A percentile compares a stretch with the other conserved stretches of the same genome.
Conservation (phyloP, 2,797 vertebrate species). For the Cynopterus sphinx region DNA sequence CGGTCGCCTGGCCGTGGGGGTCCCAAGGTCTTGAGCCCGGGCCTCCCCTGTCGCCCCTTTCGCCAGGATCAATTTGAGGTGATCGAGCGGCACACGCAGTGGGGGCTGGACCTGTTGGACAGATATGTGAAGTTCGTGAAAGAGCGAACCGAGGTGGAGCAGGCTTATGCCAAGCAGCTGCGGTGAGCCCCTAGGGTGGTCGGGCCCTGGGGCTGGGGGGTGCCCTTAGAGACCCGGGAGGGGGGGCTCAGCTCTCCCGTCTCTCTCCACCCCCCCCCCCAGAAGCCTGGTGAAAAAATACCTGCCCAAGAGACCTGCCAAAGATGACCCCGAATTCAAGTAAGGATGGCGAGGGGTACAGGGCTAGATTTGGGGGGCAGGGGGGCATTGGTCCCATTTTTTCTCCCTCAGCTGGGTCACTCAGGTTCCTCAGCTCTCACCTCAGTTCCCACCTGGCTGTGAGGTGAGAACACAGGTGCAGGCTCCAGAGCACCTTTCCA, state of each 20-base stretch:
- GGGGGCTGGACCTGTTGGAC: conserved; percentile 93
- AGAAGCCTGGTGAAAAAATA: conserved; percentile 95
- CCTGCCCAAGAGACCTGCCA: conserved; percentile 89
- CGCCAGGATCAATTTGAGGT: conserved; percentile 93
- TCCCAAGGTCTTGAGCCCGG: not conserved
- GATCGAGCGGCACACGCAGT: conserved; percentile 94
- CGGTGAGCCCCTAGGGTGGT: conserved; percentile 82
- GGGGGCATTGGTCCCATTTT: not conserved
- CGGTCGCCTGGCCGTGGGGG: not conserved
- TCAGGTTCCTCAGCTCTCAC: not conserved
- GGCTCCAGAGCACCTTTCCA: not conserved
- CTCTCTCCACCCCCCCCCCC: conserved; percentile 38
- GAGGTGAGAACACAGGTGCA: not conserved
- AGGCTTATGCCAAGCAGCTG: conserved; percentile 93
- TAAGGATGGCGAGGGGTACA: conserved; percentile 78
- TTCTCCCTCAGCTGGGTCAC: not conserved
- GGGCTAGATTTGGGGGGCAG: not conserved
- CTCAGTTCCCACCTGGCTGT: not conserved
- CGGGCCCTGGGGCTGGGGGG: not conserved
- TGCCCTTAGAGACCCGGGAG: not conserved
- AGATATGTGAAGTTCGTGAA: conserved; percentile 95
- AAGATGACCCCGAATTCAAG: conserved; percentile 94
- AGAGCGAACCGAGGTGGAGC: conserved; percentile 93
- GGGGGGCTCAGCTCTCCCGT: not conserved
- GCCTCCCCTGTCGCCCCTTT: no score